phyloP scores from a whole-genome alignment of 2,888 invertebrate species.

The Drosophila affinis region DNA sequence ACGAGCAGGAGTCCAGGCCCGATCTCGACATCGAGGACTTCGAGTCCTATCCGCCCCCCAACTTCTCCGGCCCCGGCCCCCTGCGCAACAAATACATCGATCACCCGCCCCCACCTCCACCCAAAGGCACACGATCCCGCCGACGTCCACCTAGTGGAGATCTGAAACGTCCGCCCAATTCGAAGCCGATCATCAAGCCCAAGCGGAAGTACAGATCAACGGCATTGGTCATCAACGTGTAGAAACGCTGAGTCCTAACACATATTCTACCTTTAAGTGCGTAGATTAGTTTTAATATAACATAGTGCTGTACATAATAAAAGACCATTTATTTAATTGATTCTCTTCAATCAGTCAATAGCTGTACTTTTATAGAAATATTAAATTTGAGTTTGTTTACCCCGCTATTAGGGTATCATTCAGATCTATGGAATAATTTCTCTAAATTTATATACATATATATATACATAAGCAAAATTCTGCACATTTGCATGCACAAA shows the following conservation, averaged over 20 bases:
- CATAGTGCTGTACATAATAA: constrained; percentile 39
- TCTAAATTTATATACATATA: too few relatives aligned
- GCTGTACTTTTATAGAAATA: too few relatives aligned
- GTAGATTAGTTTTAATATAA: constrained; percentile 36
- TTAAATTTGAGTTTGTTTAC: too few relatives aligned
- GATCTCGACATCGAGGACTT: constrained; percentile 74
- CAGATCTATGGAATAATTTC: too few relatives aligned
- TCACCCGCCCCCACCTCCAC: constrained; percentile 41
- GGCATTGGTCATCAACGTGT: constrained; percentile 79
- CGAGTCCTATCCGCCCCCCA: constrained; percentile 69
- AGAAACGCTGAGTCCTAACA: constrained; percentile 16
- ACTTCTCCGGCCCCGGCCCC: constrained; percentile 60
- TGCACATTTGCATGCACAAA: too few relatives aligned
- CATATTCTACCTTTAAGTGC: constrained; percentile 6
- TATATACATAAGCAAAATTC: too few relatives aligned
- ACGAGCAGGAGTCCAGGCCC: constrained; percentile 66
- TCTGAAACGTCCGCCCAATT: constrained; percentile 63
- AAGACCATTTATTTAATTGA: constrained; percentile 34
- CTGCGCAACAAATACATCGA: constrained; percentile 58
- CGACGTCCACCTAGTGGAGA: constrained; percentile 70
- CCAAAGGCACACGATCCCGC: constrained; percentile 57
- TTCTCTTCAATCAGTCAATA: background rate
- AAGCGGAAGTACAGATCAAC: constrained; percentile 78
- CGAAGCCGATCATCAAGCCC: constrained; percentile 62
- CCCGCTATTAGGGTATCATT: too few relatives aligned